Evolutionary conservation across 1,140 invertebrate genomes (phyloP), one percentile per base, ranked within the genome.

Genomic region (Teleopsis dalmanni): DNA sequence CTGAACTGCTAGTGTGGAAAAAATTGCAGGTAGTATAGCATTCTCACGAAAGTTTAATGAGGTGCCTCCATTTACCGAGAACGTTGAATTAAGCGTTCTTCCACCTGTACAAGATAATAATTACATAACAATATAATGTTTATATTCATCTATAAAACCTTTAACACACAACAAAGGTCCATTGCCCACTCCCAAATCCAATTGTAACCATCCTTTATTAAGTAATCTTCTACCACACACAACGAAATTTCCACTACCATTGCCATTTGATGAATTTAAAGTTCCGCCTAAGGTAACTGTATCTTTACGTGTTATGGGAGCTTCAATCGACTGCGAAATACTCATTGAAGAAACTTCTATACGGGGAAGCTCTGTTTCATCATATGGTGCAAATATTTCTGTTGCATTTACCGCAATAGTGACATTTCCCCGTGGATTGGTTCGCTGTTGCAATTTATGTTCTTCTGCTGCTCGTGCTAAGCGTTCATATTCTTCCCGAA

Each of bases 401-500:
- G 91, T 92, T 3, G 92, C 92, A 79, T 97, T 93, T 13, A 97
- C 80, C 56, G 85, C 85, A 23, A 96, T 80, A 29, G 84, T 88
- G 16, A 96, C 80, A 47, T 81, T 84, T 13, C 91, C 90, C 58
- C 84, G 85, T 1, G 94, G 93, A 76, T 96, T 95, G 1, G 93
- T 95, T 49, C 84, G 78, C 58, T 90, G 85, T 54, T 92, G 83
- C 16, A 96, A 73, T 38, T 82, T 77, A 53, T 87, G 77, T 63
- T 96, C 91, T 57, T 94, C 91, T 5, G 62, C 60, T 13, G 60
- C 63, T 54, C 75, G 66, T 8, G 84, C 81, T 19, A 93, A 73
- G 57, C 87, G 78, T 72, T 96, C 91, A 78, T 92, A 95, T 73
- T 96, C 93, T 57, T 95, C 92, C 50, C 91, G 75, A 40, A 98